Conservation (phyloP, 1,140 invertebrate genomes). For the Megathymus violae region DNA sequence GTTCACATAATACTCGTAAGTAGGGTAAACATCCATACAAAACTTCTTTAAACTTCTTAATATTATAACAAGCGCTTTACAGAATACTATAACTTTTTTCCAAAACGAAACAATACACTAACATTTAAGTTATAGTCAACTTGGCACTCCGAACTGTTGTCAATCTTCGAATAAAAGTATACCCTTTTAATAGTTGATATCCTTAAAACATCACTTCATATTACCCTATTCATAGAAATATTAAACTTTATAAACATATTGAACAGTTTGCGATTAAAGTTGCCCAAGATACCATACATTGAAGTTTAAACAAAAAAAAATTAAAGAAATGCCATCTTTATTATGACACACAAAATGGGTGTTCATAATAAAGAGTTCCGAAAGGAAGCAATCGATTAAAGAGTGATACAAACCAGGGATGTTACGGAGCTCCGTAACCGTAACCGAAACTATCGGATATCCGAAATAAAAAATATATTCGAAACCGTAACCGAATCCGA, state of each 20-base stretch:
- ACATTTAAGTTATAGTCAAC: background rate
- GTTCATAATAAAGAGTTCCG: constrained; percentile 8
- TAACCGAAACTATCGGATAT: no score
- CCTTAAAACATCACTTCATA: background rate
- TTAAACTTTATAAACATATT: no score
- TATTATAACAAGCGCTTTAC: background rate
- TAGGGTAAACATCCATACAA: background rate
- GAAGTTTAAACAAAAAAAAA: no score
- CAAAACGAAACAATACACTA: background rate
- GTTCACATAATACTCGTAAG: background rate
- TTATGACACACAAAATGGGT: background rate
- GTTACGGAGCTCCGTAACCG: no score
- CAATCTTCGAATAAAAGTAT: background rate
- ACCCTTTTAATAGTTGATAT: background rate
- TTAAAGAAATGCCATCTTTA: no score
- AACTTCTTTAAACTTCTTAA: background rate
- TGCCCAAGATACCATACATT: no score
- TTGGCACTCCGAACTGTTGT: background rate
- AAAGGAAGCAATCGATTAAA: constrained; percentile 17
- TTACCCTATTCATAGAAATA: background rate
- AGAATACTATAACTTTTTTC: background rate
- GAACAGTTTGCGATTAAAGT: no score
- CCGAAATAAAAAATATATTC: no score
- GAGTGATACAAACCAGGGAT: no score
- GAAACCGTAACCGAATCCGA: no score